Conservation (phyloP, 2,888 invertebrate genomes). For the Thymelicus acteon region DNA sequence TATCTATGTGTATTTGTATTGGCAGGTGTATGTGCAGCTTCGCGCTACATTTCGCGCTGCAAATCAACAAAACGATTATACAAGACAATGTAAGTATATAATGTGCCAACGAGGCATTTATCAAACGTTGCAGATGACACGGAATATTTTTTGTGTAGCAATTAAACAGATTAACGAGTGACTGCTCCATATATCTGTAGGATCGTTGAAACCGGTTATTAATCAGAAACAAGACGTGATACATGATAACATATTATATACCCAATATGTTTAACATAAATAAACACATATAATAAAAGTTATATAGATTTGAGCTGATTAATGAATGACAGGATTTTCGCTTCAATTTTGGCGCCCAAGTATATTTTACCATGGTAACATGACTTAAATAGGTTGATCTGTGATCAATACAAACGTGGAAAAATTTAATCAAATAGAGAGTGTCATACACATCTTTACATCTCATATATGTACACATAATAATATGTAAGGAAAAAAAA, state of each 20-base stretch:
- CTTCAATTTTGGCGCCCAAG: no score
- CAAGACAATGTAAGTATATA: background rate
- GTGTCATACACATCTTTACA: no score
- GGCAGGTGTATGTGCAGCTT: background rate
- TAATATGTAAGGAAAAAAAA: no score
- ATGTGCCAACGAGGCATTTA: constrained; percentile 1
- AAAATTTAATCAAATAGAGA: no score
- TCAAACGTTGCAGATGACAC: constrained; percentile 8
- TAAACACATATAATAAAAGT: no score
- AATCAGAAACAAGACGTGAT: constrained; percentile 9
- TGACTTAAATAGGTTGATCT: no score
- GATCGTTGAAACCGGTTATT: constrained; percentile 6
- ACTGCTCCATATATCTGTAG: background rate
- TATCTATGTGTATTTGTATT: background rate
- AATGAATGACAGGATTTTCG: no score
- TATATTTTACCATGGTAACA: no score
- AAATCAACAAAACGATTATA: background rate
- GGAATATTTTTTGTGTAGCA: constrained; percentile 1
- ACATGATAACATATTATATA: background rate
- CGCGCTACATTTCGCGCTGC: background rate
- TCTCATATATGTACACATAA: no score
- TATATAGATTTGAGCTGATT: no score
- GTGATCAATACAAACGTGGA: no score
- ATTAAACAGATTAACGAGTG: constrained; percentile 10
- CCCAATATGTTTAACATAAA: no score